A percentile compares a stretch with the other conserved stretches of the same genome.
phyloP scores from a whole-genome alignment of 2,797 vertebrate species.

The Cuculus canorus region DNA sequence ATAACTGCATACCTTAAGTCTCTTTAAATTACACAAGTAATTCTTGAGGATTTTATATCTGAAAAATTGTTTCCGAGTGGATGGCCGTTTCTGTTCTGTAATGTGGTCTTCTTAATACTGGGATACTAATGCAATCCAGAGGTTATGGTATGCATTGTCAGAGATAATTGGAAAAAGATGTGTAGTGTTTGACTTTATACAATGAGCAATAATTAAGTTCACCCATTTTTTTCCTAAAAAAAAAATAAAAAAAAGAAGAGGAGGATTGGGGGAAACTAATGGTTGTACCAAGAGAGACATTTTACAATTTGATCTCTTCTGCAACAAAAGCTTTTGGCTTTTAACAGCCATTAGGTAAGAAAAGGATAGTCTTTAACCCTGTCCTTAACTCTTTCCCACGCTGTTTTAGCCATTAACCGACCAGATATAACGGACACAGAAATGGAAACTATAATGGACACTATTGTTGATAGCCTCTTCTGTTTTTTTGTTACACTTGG shows the following conservation, averaged over 20 bases:
- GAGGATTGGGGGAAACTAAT: rapidly evolving
- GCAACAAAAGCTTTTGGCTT: not conserved
- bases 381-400: not conserved
- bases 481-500: constrained; percentile 98
- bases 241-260: not conserved
- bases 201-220: not conserved
- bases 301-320: not conserved
- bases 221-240: not conserved
- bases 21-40: not conserved
- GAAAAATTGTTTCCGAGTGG: not conserved
- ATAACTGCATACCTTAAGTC: not conserved
- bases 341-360: not conserved
- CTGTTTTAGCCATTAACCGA: constrained; percentile 88
- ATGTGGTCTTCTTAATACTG: not conserved
- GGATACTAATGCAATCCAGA: not conserved
- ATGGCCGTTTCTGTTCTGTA: not conserved
- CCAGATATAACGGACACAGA: constrained; percentile 95
- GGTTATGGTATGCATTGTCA: not conserved
- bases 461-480: constrained; percentile 96
- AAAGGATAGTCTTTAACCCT: not conserved
- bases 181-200: not conserved
- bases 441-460: constrained; percentile 98
- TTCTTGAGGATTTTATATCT: not conserved
- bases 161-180: not conserved
- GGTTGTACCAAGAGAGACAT: not conserved